These are phyloP conservation scores for Spinibarbus caldwelli DNA, from an alignment of 2,797 vertebrate genomes.

Conservation along the genomic window DNA sequence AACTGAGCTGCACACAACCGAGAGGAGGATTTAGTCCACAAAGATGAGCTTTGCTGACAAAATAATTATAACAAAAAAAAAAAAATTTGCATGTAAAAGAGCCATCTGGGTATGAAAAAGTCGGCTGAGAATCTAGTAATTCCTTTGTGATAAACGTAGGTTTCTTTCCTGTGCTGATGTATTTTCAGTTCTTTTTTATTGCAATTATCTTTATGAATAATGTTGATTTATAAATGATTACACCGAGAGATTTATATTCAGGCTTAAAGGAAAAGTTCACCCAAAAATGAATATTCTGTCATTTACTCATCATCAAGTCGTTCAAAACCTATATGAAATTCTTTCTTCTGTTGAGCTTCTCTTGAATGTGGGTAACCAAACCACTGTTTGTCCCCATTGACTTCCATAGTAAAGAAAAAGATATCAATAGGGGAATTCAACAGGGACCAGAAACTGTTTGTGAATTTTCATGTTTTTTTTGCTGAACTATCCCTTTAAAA, in stretches of 20 bases:
- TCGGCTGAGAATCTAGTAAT: not conserved
- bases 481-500: not conserved
- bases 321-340: not conserved
- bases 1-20: slow-evolving; percentile 83
- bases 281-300: not conserved
- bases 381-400: not conserved
- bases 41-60: not conserved
- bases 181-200: not conserved
- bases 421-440: not conserved
- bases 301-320: not conserved
- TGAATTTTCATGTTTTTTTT: not conserved
- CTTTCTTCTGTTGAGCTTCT: not conserved
- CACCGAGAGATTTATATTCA: not conserved
- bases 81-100: not conserved
- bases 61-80: not conserved
- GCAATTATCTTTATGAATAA: not conserved
- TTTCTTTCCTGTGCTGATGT: not conserved
- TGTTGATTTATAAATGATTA: not conserved
- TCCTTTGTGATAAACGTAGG: not conserved
- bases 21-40: not conserved
- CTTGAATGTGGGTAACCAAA: not conserved
- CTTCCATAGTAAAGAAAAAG: not conserved
- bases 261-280: not conserved
- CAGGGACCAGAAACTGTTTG: not conserved
- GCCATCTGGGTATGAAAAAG: not conserved